Evolutionary conservation across 1,140 invertebrate genomes (phyloP), one percentile per base, ranked within the genome.

Genomic region (Stegodyphus mimosarum): DNA sequence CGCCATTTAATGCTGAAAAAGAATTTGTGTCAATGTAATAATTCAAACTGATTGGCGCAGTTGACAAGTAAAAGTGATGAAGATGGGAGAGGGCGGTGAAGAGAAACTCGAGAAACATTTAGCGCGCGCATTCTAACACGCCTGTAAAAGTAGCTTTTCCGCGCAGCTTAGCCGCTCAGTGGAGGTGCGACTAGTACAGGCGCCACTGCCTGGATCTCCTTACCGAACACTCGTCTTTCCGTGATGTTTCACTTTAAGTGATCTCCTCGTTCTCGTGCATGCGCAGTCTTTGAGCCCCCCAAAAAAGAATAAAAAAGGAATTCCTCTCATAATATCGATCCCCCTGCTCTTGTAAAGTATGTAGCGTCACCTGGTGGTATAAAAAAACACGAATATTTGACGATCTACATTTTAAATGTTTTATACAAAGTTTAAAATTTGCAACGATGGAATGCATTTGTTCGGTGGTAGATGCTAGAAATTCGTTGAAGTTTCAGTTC

Each of bases 331-430:
- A n/a, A 63, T 81, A 81, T 81, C 55, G 78, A 81, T 81, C 78
- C 78, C 66, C 33, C 53, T 67, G 6, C 33, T n/a, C 53, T 72
- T 51, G 7, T 60, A 55, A 81, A 63, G 78, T 60, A 72, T 72
- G 67, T 81, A 81, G 78, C 78, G 78, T 33, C 78, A 71, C 51
- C 78, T 81, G 70, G 78, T 63, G 78, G 48, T 7, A 49, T 33
- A 53, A 81, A 81, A 81, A 71, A 72, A 60, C 53, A 81, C 78
- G 55, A 72, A 50, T 69, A 33, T 33, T 33, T 33, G 33, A 33
- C 33, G 33, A 33, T 33, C 33, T 33, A 33, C 33, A 33, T 33
- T 33, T 33, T 33, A 33, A 79, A 53, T 79, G 64, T 69, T 79
- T 79, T 77, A 69, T 79, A 52, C 15, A 10, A 60, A 11, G 9